Evolutionary conservation across 1,140 invertebrate species (phyloP).

Genomic region (Drosophila nigrodunni): DNA sequence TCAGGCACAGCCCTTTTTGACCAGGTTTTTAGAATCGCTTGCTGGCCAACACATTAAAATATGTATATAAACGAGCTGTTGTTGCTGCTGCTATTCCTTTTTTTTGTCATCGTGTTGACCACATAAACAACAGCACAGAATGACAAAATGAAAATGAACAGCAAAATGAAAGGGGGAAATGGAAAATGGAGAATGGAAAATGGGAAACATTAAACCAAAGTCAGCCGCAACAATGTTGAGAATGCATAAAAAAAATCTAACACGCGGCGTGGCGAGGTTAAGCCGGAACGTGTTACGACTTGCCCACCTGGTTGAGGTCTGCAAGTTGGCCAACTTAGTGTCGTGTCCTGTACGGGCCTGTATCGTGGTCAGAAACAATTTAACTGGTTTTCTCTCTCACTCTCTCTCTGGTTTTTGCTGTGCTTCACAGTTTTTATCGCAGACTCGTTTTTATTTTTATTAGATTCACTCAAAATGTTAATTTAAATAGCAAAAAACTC

Average conservation of each 20-base stretch:
- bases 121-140: constrained; percentile 38
- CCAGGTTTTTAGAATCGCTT: constrained; percentile 49
- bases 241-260: constrained; percentile 52
- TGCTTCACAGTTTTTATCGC: constrained; percentile 57
- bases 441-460: constrained; percentile 46
- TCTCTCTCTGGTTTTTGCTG: constrained; percentile 10
- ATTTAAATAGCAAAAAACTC: constrained; percentile 75
- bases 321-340: constrained; percentile 10
- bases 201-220: constrained; percentile 49
- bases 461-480: constrained; percentile 78
- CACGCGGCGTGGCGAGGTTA: constrained; percentile 11
- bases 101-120: constrained; percentile 30
- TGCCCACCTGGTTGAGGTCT: constrained; percentile 60
- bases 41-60: constrained; percentile 47
- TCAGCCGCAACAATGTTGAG: constrained; percentile 58
- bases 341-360: not conserved
- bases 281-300: constrained; percentile 58
- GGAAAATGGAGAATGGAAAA: not conserved
- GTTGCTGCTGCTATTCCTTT: constrained; percentile 28
- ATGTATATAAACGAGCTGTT: constrained; percentile 45
- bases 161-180: constrained; percentile 4
- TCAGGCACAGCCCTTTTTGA: constrained; percentile 60
- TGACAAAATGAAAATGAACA: constrained; percentile 1
- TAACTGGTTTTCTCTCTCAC: constrained; percentile 23
- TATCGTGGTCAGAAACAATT: constrained; percentile 68